Base-by-base conservation (phyloP, 2,888 invertebrate genomes). In the Cataglyphis rosenhaueri region DNA sequence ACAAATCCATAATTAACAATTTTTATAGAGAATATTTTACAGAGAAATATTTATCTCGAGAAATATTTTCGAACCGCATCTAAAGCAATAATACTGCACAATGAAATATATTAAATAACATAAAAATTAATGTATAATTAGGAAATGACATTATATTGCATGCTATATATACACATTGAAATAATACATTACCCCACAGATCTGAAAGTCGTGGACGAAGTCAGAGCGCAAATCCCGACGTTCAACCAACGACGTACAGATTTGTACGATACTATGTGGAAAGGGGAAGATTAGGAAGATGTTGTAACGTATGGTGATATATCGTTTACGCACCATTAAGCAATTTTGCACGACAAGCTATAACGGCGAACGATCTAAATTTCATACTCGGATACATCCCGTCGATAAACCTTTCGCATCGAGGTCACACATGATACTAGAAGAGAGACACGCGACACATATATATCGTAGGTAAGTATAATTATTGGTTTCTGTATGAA, bases 151-250 rank as follows among this genome's bases (percentile, higher is more conserved):
- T 12, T 44, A 44, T 18, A 52, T 18, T 48, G 25, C 15, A 70
- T n/a, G 0, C 10, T 52, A 21, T 32, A 32, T 59, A 59, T 57
- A 55, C 4, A 41, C 9, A 35, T 73, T 12, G 25, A 73, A 41
- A 59, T 62, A 44, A 41, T 59, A 32, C 12, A 29, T 66, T 68
- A 25, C 96, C 95, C 18, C 18, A 52, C 94, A 97, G 98, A 98
- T 95, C 94, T 98, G 87, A 95, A 95, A 3, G 94, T 96, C 81
- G 96, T 98, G 61, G 96, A 97, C 65, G 96, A 97, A 92, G 97
- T 98, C 0, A 96, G 99, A 73, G 95, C 96, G 84, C 98, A 98
- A 94, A 98, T 99, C 93, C 99, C 99, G 0, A 96, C 98, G 25
- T 96, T 96, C 57, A 93, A 92, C 0, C 98, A 98, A 94, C 95